phyloP scores from a whole-genome alignment of 1,140 invertebrate genomes.

The Drosophila sucinea region DNA sequence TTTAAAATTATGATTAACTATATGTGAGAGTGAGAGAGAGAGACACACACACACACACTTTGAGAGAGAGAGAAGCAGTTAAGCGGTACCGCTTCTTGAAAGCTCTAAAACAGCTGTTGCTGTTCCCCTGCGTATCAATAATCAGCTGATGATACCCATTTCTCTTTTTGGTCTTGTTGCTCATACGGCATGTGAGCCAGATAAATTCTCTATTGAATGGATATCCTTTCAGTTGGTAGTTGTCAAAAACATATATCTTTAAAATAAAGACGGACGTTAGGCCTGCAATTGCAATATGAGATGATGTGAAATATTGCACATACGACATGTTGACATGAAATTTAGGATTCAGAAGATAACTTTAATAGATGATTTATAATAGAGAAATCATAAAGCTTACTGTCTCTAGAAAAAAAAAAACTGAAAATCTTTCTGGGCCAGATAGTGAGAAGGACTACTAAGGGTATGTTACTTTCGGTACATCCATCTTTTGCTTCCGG shows the following conservation, averaged over 20 bases:
- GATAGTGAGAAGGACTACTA: background rate
- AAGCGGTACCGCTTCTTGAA: background rate
- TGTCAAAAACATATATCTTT: too few relatives aligned
- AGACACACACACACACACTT: background rate
- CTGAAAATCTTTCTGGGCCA: too few relatives aligned
- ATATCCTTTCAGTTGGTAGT: too few relatives aligned
- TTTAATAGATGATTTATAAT: too few relatives aligned
- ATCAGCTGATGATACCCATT: slow-evolving; percentile 50
- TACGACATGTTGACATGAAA: background rate
- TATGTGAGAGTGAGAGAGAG: slow-evolving; percentile 27
- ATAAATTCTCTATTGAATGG: background rate
- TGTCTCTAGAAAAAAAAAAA: too few relatives aligned
- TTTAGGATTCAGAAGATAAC: too few relatives aligned
- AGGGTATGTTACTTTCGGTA: background rate
- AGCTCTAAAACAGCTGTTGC: slow-evolving; percentile 62
- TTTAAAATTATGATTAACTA: slow-evolving; percentile 82
- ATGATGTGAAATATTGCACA: background rate
- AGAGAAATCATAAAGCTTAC: too few relatives aligned
- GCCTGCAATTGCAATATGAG: too few relatives aligned
- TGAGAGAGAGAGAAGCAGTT: slow-evolving; percentile 16
- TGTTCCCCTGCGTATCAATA: slow-evolving; percentile 57
- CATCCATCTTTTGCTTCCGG: background rate
- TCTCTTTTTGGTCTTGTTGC: slow-evolving; percentile 23
- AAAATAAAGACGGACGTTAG: too few relatives aligned
- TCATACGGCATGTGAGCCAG: slow-evolving; percentile 49